Percentiles rank a stretch among this genome's conserved stretches.
phyloP scores from a whole-genome alignment of 2,113 vertebrate species.

The Paraplagusia blochii region DNA sequence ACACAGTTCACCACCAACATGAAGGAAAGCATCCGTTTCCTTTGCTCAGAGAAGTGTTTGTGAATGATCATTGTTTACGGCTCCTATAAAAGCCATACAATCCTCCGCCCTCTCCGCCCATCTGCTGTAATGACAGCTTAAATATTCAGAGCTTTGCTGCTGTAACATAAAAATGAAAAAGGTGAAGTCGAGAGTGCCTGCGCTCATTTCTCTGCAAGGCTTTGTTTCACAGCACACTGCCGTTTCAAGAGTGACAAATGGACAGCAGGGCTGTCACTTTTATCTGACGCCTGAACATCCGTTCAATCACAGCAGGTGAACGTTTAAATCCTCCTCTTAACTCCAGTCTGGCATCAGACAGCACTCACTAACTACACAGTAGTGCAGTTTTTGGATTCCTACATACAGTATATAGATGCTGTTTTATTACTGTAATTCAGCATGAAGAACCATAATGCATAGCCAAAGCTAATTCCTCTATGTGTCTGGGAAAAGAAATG shows the following conservation, averaged over 20 bases:
- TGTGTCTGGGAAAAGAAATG: too few species aligned
- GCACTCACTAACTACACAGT: too few species aligned
- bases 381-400: too few species aligned
- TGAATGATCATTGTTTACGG: conserved; percentile 75
- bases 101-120: conserved; percentile 61
- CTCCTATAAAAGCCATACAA: conserved; percentile 69
- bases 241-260: conserved; percentile 42
- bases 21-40: conserved; percentile 18
- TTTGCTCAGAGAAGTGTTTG: conserved; percentile 42
- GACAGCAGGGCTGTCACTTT: not conserved
- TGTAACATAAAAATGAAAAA: conserved; percentile 65
- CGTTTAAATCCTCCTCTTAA: too few species aligned
- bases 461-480: too few species aligned
- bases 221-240: conserved; percentile 18
- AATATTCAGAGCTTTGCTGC: conserved; percentile 67
- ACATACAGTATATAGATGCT: too few species aligned
- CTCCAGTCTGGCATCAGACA: too few species aligned
- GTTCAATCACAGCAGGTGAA: too few species aligned
- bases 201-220: not conserved
- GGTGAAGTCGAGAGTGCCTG: conserved; percentile 37
- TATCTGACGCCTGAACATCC: too few species aligned
- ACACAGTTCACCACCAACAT: conserved; percentile 29
- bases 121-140: conserved; percentile 72
- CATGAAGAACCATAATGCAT: too few species aligned
- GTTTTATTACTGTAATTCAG: too few species aligned